Evolutionary conservation across 2,113 vertebrate species (phyloP).

Genomic region (Anseranas semipalmata): DNA sequence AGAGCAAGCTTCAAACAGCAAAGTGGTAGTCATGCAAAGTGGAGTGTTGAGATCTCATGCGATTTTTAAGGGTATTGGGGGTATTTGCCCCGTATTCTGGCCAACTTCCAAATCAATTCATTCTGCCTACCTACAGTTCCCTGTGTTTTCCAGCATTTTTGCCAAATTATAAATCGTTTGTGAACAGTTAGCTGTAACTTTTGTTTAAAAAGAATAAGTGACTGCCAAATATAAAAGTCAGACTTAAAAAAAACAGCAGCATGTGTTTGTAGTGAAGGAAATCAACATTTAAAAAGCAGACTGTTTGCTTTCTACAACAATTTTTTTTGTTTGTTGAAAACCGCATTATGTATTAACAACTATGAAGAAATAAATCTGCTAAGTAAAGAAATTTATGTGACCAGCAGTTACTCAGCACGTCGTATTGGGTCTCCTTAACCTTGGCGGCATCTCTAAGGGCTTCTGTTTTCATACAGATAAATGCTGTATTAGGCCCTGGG

Average conservation of each 20-base stretch:
- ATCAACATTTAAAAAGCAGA: fast-evolving
- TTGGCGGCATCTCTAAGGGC: background rate
- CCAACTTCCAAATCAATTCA: background rate
- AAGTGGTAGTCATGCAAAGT: fast-evolving
- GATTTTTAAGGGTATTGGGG: background rate
- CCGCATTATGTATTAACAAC: background rate
- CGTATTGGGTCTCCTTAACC: background rate
- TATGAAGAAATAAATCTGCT: constrained; percentile 18
- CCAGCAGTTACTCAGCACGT: background rate
- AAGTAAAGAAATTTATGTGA: background rate
- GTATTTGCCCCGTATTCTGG: background rate
- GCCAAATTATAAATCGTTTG: background rate
- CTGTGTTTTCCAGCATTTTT: background rate
- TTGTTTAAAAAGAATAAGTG: background rate
- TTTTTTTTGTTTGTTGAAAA: background rate
- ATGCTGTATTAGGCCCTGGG: background rate
- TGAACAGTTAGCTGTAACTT: background rate
- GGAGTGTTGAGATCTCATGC: background rate
- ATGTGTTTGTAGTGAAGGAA: background rate
- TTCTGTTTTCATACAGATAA: background rate
- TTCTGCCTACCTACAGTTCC: background rate
- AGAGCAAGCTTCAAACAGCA: background rate
- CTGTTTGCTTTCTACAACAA: background rate
- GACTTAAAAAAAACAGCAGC: background rate
- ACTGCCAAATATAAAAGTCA: background rate